These are phyloP conservation scores for Thripadectes ignobilis DNA, from an alignment of 2,797 vertebrate genomes.

Conservation along the genomic window DNA sequence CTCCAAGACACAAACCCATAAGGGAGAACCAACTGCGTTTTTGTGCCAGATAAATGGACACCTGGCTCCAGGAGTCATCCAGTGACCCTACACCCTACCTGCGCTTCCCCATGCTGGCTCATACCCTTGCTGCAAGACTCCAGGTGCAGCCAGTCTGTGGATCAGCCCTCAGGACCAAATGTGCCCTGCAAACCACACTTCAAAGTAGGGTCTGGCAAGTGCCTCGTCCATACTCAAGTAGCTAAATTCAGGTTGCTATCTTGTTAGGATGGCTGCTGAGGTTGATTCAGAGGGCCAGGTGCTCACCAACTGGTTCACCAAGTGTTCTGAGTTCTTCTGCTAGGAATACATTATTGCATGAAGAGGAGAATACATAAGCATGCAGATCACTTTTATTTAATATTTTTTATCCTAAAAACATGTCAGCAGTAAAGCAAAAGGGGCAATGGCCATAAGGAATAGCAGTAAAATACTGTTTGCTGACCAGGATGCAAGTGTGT, in stretches of 20 bases:
- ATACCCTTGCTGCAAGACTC: not conserved
- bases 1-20: not conserved
- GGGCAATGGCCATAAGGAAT: not conserved
- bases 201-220: fast-evolving
- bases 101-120: not conserved
- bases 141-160: not conserved
- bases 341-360: not conserved
- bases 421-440: not conserved
- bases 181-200: not conserved
- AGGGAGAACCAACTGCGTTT: not conserved
- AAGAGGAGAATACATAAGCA: not conserved
- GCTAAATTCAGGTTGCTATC: not conserved
- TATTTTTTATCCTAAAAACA: not conserved
- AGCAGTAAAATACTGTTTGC: not conserved
- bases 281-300: not conserved
- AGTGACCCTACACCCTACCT: not conserved
- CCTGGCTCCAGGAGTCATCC: not conserved
- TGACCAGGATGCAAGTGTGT: not conserved
- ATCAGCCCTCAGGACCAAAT: not conserved
- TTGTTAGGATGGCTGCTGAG: not conserved
- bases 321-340: not conserved
- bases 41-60: not conserved
- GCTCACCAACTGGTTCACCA: not conserved
- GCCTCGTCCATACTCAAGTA: not conserved
- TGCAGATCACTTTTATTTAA: not conserved